Evolutionary conservation across 1,140 invertebrate genomes (phyloP), one percentile per base, ranked within the genome.

Genomic region (Drosophila ananassae): DNA sequence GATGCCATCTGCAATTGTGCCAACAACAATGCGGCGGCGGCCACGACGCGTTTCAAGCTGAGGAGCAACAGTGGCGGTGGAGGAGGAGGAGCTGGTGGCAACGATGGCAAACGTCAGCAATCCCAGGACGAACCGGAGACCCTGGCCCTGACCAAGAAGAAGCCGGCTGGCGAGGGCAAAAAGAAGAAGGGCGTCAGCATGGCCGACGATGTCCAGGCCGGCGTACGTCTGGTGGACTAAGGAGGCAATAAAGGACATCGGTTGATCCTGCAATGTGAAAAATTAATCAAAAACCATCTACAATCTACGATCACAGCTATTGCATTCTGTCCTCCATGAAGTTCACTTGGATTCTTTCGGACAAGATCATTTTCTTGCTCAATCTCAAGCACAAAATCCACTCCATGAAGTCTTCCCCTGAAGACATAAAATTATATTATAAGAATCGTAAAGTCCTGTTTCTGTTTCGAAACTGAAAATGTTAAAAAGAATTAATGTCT

Each of bases 1-100:
- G 94, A 94, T 84, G 93, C 93, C 9, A 93, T 94, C 41, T 94
- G 94, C 90, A 94, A 94, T 84, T 94, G 94, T 67, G 93, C 94
- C 47, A 93, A 94, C 69, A 94, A 93, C 2, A 92, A 93, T 32
- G 93, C 93, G 4, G 93, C 93, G 2, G 93, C 93, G 7, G 89
- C 91, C 39, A 83, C 90, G 25, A 82, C 87, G 30, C 83, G 90
- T 0, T 85, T 90, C 50, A 91, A 91, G 51, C 74, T 91, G 39
- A 72, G 90, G 52, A 85, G 78, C 77, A 90, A 77, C 57, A 76
- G 85, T 22, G 55, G 57, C 12, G 72, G 51, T 5, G 50, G 52
- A 9, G 74, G 89, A 7, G 52, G 39, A 10, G 76, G 41, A 9
- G 69, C 34, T 2, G 41, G 24, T 17, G 71, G 71, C 8, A 89